A percentile compares a stretch with the other conserved stretches of the same genome.
Conservation (phyloP, 2,888 invertebrate genomes). For the Catocala nupta region DNA sequence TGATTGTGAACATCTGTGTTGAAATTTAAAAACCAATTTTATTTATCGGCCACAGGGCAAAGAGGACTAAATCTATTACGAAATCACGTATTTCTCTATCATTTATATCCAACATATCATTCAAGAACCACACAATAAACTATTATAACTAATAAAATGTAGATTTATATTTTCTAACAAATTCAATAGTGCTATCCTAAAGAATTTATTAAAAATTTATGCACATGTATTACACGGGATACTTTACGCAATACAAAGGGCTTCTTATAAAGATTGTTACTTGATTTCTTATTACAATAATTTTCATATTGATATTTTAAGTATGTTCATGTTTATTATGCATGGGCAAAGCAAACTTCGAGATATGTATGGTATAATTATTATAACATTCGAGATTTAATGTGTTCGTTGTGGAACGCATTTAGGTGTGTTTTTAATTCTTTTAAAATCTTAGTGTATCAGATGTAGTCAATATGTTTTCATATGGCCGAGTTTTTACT, state of each 20-base stretch:
- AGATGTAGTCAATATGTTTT: too few species aligned
- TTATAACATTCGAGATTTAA: too few species aligned
- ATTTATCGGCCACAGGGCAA: slow-evolving; percentile 2
- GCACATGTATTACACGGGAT: slow-evolving; percentile 28
- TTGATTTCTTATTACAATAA: slow-evolving; percentile 11
- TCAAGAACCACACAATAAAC: slow-evolving; percentile 22
- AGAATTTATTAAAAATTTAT: slow-evolving; percentile 41
- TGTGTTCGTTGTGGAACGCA: too few species aligned
- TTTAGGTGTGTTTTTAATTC: too few species aligned
- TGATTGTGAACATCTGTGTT: background rate
- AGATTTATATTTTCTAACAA: slow-evolving; percentile 38
- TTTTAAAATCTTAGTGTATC: too few species aligned
- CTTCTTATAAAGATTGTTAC: slow-evolving; percentile 10
- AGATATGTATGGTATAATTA: too few species aligned
- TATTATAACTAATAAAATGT: slow-evolving; percentile 38
- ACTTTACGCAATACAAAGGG: slow-evolving; percentile 26
- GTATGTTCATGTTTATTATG: background rate
- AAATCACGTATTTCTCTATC: slow-evolving; percentile 16
- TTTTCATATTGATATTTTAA: slow-evolving; percentile 3
- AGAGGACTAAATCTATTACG: slow-evolving; percentile 21
- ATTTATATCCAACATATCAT: slow-evolving; percentile 25
- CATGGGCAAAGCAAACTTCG: too few species aligned
- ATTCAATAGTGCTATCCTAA: slow-evolving; percentile 31
- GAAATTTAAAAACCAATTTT: slow-evolving; percentile 8
- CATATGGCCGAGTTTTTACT: too few species aligned